Percentiles rank a stretch among this genome's conserved stretches.
Evolutionary conservation across 2,888 invertebrate species (phyloP).

Genomic region (Stenurella melanura): DNA sequence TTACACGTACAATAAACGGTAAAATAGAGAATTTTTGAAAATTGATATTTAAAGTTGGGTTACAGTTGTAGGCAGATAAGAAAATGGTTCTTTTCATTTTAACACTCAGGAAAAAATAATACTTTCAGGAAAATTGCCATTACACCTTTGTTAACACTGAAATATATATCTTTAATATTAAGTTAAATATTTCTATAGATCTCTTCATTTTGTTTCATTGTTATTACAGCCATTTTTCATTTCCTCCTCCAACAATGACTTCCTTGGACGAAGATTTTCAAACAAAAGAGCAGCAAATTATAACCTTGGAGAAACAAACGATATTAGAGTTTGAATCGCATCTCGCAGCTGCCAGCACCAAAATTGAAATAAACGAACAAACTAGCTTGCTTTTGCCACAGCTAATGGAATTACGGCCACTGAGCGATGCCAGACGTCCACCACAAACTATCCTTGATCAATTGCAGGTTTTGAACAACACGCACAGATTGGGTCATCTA

Average conservation of each 20-base stretch:
- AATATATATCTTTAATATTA: no score
- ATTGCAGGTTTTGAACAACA: conserved; percentile 84
- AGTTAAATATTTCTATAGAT: no score
- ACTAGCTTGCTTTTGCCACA: conserved; percentile 90
- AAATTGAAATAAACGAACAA: conserved; percentile 92
- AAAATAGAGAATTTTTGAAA: no score
- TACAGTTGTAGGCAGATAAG: no score
- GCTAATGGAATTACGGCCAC: conserved; percentile 90
- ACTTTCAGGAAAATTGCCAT: no score
- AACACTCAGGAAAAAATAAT: no score
- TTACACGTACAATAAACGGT: no score
- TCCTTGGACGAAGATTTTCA: conserved; percentile 77
- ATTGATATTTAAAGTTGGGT: no score
- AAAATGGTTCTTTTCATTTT: no score
- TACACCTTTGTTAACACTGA: no score
- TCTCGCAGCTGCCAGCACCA: conserved; percentile 91
- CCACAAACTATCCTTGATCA: conserved; percentile 86
- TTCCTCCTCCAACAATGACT: conserved; percentile 82
- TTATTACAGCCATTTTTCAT: conserved; percentile 78
- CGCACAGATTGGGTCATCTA: conserved; percentile 89
- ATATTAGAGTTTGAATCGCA: conserved; percentile 94
- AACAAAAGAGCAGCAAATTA: conserved; percentile 81
- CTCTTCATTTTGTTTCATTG: not conserved
- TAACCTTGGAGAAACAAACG: conserved; percentile 83
- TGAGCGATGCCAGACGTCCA: conserved; percentile 88